A percentile compares a stretch with the other conserved stretches of the same genome.
These are phyloP conservation scores for Caerostris extrusa DNA, from an alignment of 1,140 invertebrate genomes.

Conservation along the genomic window DNA sequence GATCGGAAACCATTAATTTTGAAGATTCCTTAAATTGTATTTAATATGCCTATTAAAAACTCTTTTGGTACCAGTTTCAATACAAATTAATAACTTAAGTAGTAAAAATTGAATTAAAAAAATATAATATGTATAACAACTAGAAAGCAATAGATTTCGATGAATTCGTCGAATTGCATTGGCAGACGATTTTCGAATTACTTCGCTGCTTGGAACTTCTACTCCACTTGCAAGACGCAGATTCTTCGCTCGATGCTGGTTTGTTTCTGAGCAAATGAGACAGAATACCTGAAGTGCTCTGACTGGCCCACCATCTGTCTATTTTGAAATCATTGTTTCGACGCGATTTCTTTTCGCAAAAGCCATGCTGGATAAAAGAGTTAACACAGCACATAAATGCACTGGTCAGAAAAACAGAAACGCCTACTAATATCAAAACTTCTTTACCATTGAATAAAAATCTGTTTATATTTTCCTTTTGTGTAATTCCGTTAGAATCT, in stretches of 20 bases:
- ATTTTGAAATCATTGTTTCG: conserved; percentile 26
- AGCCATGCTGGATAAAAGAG: not conserved
- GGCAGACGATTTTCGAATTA: conserved; percentile 4
- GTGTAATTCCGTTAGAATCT: not conserved
- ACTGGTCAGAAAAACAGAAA: not conserved
- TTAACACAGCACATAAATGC: not conserved
- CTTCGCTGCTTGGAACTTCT: conserved; percentile 13
- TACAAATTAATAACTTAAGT: too few relatives aligned
- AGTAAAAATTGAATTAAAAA: too few relatives aligned
- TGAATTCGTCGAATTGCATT: conserved; percentile 1
- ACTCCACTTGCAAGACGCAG: not conserved
- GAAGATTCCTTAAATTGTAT: too few relatives aligned
- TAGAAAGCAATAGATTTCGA: conserved; percentile 3
- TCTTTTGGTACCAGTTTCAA: too few relatives aligned
- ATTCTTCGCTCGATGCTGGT: not conserved
- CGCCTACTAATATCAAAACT: conserved; percentile 8
- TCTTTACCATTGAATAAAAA: not conserved
- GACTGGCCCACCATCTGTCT: conserved; percentile 24
- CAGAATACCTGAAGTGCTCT: not conserved
- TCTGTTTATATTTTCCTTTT: not conserved
- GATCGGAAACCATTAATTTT: too few relatives aligned
- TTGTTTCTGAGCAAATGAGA: not conserved
- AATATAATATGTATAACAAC: too few relatives aligned
- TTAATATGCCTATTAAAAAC: too few relatives aligned
- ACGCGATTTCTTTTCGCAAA: conserved; percentile 3